A percentile compares a stretch with the other conserved stretches of the same genome.
phyloP scores from a whole-genome alignment of 2,888 invertebrate species.

The Callyntrura sp. region DNA sequence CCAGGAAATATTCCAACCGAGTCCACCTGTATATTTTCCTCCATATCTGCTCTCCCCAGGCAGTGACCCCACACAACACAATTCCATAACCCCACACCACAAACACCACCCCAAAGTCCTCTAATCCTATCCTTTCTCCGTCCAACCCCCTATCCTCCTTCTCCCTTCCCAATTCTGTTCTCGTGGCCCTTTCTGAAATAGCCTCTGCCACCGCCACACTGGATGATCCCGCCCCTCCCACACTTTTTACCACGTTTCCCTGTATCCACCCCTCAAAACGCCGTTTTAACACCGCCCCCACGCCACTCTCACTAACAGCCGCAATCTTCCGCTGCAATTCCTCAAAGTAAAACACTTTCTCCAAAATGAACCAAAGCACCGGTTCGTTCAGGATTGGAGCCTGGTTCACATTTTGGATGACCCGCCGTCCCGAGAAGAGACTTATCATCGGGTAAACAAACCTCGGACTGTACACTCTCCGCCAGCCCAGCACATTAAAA shows the following conservation, averaged over 20 bases:
- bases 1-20: no score
- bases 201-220: no score
- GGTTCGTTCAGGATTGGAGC: background rate
- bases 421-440: background rate
- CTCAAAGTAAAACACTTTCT: background rate
- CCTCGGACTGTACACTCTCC: background rate
- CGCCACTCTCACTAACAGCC: background rate
- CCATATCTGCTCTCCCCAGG: no score
- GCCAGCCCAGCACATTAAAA: slow-evolving; percentile 1
- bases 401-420: background rate
- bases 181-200: no score
- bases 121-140: no score
- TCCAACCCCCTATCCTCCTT: no score
- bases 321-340: background rate
- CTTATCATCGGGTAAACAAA: slow-evolving; percentile 1
- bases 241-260: background rate
- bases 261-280: background rate
- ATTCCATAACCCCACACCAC: no score
- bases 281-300: background rate
- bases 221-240: background rate
- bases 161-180: no score
- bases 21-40: no score
- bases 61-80: no score
- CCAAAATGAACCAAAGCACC: background rate
- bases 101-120: no score